Base-by-base conservation (phyloP, 1,140 invertebrate genomes). In the Medauroidea extradentata region DNA sequence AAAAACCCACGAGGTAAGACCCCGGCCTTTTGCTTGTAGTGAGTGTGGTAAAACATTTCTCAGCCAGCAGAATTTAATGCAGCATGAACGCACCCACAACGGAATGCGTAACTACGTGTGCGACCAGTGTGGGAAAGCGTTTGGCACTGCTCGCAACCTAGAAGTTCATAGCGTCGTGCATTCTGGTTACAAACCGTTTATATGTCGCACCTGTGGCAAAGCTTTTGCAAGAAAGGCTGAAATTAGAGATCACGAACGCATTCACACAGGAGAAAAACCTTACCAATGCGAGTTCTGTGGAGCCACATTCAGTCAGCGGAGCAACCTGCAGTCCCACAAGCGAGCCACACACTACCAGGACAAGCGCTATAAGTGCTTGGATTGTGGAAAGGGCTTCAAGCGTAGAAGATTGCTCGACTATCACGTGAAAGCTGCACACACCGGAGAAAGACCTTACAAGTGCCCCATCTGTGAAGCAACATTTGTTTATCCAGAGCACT, bases 191-290 rank as follows among this genome's bases (percentile, higher is more conserved):
- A 86, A 86, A 63, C 87, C 88, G 2, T 88, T 82, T 59, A 78
- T 81, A 34, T 93, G 90, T 67, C 71, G 77, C 38, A 74, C 80
- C 0, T 93, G 90, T 67, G 80, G 81, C 0, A 91, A 91, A 67
- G 79, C 81, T 0, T 93, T 92, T 73, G 86, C 87, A 0, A 69
- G 89, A 0, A 82, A 85, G 59, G 85, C 87, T 0, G 88, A 91
- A 66, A 85, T 92, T 11, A 70, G 83, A 38, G 88, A 91, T 71
- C 90, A 93, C 63, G 83, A 88, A 71, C 78, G 90, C 38, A 90
- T 85, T 24, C 93, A 95, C 66, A 91, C 89, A 0, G 90, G 90
- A n/a, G 90, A 93, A 69, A 86, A 89, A 38, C 91, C 92, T 0
- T 93, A 88, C 68, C 80, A 86, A 53, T 94, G 91, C 69, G 85